These are phyloP conservation scores for Amazonetta brasiliensis DNA, from an alignment of 2,797 vertebrate species.

Conservation along the genomic window DNA sequence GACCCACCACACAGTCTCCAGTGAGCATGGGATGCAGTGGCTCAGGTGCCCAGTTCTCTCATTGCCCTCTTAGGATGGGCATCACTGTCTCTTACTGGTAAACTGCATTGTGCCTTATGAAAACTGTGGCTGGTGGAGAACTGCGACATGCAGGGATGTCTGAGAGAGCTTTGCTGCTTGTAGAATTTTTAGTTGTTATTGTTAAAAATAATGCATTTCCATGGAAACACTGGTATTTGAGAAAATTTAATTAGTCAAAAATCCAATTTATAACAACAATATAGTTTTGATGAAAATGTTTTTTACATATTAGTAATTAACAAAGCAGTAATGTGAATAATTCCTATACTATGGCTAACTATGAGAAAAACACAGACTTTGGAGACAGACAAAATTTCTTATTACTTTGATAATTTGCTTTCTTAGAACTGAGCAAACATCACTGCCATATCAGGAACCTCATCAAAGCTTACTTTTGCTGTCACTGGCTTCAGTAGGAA, in stretches of 20 bases:
- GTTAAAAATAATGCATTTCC: neutral
- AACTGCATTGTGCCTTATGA: neutral
- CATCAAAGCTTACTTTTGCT: neutral
- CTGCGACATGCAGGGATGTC: neutral
- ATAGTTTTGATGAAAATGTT: neutral
- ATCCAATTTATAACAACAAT: neutral
- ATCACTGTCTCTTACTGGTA: neutral
- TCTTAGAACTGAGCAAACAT: neutral
- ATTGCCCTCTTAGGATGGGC: rapidly evolving
- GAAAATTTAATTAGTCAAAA: constrained; percentile 21
- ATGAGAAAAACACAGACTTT: constrained; percentile 12
- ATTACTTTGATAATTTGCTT: neutral
- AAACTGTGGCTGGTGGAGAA: neutral
- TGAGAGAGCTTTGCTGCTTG: neutral
- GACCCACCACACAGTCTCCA: rapidly evolving
- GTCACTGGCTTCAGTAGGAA: neutral
- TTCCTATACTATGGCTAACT: constrained; percentile 25
- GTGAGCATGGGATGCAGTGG: neutral
- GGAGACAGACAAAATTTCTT: neutral
- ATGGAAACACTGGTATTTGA: neutral
- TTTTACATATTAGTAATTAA: constrained; percentile 27
- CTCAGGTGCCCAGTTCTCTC: neutral
- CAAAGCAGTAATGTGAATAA: neutral
- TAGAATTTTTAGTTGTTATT: neutral
- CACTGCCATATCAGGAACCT: neutral